These are phyloP conservation scores for Archocentrus centrarchus DNA, from an alignment of 2,113 vertebrate genomes.

Conservation along the genomic window DNA sequence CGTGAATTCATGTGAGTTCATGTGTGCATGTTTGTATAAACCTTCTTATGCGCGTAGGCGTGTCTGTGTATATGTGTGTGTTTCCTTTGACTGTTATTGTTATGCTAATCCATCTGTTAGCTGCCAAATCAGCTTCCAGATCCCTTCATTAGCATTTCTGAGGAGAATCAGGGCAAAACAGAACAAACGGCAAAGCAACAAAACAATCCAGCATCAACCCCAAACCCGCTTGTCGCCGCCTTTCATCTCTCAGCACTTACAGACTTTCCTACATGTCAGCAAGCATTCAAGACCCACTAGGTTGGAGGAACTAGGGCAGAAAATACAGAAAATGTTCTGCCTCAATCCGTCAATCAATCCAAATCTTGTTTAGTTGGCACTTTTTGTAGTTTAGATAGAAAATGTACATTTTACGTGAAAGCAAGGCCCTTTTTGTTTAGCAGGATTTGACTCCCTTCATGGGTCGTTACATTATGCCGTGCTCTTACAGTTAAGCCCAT, in stretches of 20 bases:
- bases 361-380: conserved; percentile 38
- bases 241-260: conserved; percentile 57
- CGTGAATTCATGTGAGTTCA: neutral
- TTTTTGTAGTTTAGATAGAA: conserved; percentile 11
- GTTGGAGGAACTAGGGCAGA: conserved; percentile 56
- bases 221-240: conserved; percentile 29
- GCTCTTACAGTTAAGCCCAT: neutral
- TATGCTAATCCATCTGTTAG: conserved; percentile 70
- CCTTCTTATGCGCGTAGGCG: neutral
- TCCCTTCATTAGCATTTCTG: conserved; percentile 72
- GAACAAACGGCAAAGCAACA: conserved; percentile 54
- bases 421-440: neutral
- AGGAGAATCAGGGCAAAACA: conserved; percentile 63
- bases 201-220: conserved; percentile 50
- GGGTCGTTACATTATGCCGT: neutral
- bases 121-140: conserved; percentile 52
- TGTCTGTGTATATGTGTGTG: neutral
- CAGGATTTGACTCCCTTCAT: neutral
- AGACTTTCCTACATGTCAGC: conserved; percentile 40
- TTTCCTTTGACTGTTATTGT: conserved; percentile 58
- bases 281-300: conserved; percentile 9
- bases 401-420: neutral
- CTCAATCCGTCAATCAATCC: conserved; percentile 62
- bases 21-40: neutral
- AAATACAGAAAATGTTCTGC: conserved; percentile 27